phyloP scores from a whole-genome alignment of 2,888 invertebrate species.

The Cremastobaeus sp. region DNA sequence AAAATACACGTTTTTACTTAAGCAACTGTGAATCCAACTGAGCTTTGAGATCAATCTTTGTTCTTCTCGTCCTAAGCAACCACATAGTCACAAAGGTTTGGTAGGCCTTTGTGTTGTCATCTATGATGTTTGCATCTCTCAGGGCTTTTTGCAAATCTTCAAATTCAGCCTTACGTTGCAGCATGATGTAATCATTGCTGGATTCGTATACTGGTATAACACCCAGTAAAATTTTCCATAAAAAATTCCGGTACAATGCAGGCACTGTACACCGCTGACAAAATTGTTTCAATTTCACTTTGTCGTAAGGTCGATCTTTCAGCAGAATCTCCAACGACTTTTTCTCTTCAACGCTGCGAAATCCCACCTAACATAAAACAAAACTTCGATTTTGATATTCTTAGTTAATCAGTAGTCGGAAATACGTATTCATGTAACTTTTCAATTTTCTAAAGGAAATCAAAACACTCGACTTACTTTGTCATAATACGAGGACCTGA shows the following conservation, averaged over 20 bases:
- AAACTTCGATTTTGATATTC: background rate
- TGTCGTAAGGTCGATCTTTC: conserved; percentile 90
- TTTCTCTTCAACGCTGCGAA: conserved; percentile 93
- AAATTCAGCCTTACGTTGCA: conserved; percentile 87
- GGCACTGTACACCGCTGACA: conserved; percentile 91
- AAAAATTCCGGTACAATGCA: conserved; percentile 86
- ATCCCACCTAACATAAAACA: conserved; percentile 83
- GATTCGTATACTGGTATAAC: conserved; percentile 88
- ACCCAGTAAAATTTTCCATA: conserved; percentile 92
- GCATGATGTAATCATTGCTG: conserved; percentile 86
- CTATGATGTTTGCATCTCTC: conserved; percentile 83
- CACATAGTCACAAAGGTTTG: conserved; percentile 89
- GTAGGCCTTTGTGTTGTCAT: conserved; percentile 83
- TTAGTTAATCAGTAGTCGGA: background rate
- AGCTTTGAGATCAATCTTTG: conserved; percentile 77
- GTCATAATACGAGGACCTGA: conserved; percentile 90
- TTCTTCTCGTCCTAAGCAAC: conserved; percentile 86
- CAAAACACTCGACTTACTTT: too few relatives aligned
- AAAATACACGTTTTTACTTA: too few relatives aligned
- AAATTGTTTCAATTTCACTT: conserved; percentile 89
- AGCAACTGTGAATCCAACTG: conserved; percentile 73
- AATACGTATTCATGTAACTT: background rate
- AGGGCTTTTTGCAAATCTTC: conserved; percentile 86
- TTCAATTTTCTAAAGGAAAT: background rate
- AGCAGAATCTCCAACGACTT: conserved; percentile 92